Conservation (phyloP, 2,888 invertebrate species). For the Parnassius orleans region DNA sequence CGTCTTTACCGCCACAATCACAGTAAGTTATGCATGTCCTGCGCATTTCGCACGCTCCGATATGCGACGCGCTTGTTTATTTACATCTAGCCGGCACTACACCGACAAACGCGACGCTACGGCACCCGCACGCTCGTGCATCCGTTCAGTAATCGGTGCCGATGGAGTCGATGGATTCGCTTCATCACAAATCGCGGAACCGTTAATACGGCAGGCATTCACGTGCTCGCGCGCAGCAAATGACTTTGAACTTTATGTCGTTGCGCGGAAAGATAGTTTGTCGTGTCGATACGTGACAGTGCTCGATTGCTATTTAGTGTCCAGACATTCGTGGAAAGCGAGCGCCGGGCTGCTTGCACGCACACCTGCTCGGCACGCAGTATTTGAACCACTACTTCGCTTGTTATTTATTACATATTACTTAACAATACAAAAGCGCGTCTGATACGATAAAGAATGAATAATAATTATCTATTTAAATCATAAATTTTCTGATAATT, state of each 20-base stretch:
- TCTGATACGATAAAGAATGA: conserved; percentile 28
- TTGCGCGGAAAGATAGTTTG: conserved; percentile 29
- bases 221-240: conserved; percentile 38
- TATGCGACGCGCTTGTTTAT: conserved; percentile 44
- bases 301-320: conserved; percentile 45
- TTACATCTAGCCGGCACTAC: conserved; percentile 28
- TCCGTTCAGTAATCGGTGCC: conserved; percentile 26
- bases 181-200: conserved; percentile 48
- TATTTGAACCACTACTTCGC: conserved; percentile 38
- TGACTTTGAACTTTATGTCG: conserved; percentile 39
- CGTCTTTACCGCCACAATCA: conserved; percentile 27
- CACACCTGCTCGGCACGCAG: conserved; percentile 63
- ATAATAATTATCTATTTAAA: background rate
- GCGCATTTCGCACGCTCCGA: conserved; percentile 52
- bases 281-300: conserved; percentile 25
- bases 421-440: conserved; percentile 26
- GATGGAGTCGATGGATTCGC: conserved; percentile 46
- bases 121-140: conserved; percentile 9
- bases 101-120: conserved; percentile 13
- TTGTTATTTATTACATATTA: conserved; percentile 32
- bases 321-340: conserved; percentile 50
- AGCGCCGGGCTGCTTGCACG: conserved; percentile 42
- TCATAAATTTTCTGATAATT: background rate
- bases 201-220: conserved; percentile 53
- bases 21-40: conserved; percentile 74